phyloP scores from a whole-genome alignment of 30 jellyfish, hydroid and myxozoan genomes.

The Aurelia coerulea region DNA sequence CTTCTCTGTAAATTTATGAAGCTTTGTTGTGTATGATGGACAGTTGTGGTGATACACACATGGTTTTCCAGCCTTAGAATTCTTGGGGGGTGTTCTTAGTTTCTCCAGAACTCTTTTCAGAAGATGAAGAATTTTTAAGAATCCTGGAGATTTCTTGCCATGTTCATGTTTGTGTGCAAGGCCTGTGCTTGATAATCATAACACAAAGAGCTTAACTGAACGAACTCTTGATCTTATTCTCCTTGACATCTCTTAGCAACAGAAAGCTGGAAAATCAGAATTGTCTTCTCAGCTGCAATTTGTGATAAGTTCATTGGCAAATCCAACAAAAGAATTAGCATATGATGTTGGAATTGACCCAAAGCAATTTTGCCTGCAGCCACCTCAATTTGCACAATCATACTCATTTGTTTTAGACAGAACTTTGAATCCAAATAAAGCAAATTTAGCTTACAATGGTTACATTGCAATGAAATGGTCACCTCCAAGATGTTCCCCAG shows the following conservation, averaged over 20 bases:
- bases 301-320: constrained; percentile 11
- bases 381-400: constrained; percentile 22
- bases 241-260: constrained; percentile 24
- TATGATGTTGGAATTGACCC: constrained; percentile 61
- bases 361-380: constrained; percentile 50
- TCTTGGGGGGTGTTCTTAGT: no score
- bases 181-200: background rate
- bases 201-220: background rate
- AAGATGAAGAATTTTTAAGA: no score
- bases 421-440: constrained; percentile 59
- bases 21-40: no score
- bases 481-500: constrained; percentile 16
- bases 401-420: constrained; percentile 46
- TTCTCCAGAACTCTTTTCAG: no score
- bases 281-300: constrained; percentile 22
- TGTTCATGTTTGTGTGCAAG: no score
- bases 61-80: no score
- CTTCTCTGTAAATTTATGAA: no score
- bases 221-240: background rate
- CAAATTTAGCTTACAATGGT: constrained; percentile 4
- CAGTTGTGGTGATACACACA: no score
- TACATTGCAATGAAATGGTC: constrained; percentile 40
- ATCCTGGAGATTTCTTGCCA: no score
- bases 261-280: constrained; percentile 3
- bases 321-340: constrained; percentile 34